Base-by-base conservation (phyloP, 2,888 invertebrate species). In the Panopea generosa region DNA sequence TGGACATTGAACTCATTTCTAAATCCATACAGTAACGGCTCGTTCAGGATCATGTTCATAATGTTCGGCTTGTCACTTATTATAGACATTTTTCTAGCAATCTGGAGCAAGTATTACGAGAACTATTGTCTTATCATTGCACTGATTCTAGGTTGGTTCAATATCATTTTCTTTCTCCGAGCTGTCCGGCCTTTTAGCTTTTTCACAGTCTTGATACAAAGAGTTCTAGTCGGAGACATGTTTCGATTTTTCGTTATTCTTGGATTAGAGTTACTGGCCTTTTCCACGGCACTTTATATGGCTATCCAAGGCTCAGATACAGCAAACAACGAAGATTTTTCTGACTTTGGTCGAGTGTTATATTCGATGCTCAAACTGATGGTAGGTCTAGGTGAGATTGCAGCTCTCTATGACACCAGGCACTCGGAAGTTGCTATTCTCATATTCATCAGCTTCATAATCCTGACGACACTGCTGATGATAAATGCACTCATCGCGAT, bases 161-260 rank as follows among this genome's bases (percentile, higher is more conserved):
- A 84, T 53, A 57, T 70, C 16, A 72, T 84, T 14, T 89, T 87
- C 63, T 87, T 86, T 69, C 73, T 87, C 0, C 65, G 86, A 38
- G 84, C 84, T 0, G 45, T 82, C 26, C 55, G 78, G 33, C 79
- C 82, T n/a, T 89, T 89, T 69, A 84, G 86, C 61, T 87, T 87
- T 68, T 85, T 87, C 68, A 87, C 89, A 0, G 85, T 86, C 29
- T 78, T 87, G 70, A 80, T 89, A 2, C 84, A 85, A 59, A 83
- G 84, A 29, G 84, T 87, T 7, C 50, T 87, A 0, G 65, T 86
- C 20, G 83, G 83, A 0, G 85, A 85, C 65, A 50, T 84, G 52
- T 62, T 84, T 2, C 75, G 84, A 29, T 87, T 87, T 63, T 79
- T 77, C 9, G 72, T 84, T 1, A 84, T 87, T 7, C 77, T 88